A percentile compares a stretch with the other conserved stretches of the same genome.
Evolutionary conservation across 2,888 invertebrate genomes (phyloP).

Genomic region (Drosophila trichaetosa): DNA sequence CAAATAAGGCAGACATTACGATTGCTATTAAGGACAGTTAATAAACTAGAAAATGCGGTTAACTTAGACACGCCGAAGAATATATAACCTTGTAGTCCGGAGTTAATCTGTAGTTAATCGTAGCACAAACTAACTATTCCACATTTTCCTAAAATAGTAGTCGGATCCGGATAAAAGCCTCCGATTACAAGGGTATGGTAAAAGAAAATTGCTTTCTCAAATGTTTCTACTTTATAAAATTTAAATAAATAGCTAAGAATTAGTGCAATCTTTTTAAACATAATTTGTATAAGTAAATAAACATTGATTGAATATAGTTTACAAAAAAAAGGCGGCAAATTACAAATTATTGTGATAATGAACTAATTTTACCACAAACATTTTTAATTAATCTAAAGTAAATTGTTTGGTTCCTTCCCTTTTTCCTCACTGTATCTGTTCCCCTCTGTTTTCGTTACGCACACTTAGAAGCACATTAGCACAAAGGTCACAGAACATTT

Average conservation of each 20-base stretch:
- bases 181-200: neutral
- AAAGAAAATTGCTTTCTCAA: neutral
- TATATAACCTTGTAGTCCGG: neutral
- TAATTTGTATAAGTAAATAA: neutral
- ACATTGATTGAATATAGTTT: neutral
- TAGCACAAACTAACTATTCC: neutral
- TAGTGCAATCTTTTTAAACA: neutral
- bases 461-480: slow-evolving; percentile 62
- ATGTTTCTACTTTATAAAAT: neutral
- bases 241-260: neutral
- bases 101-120: neutral
- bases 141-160: neutral
- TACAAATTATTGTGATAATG: neutral
- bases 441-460: neutral
- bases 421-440: neutral
- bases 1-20: neutral
- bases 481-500: slow-evolving; percentile 67
- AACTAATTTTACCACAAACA: neutral
- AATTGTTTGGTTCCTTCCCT: neutral
- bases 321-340: neutral
- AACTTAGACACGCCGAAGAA: neutral
- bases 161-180: neutral
- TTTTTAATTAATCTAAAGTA: neutral
- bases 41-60: neutral
- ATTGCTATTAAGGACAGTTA: neutral